Percentiles rank a stretch among this genome's conserved stretches.
phyloP scores from a whole-genome alignment of 2,113 vertebrate species.

The Oryctolagus cuniculus region mOryCun1.1 NC_091438.1:139798501-139799000 shows the following conservation, averaged over 20 bases:
- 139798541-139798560: constrained; percentile 7
- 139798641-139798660: background rate
- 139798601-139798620: background rate
- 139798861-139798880: constrained; percentile 16
- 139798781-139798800: constrained; percentile 5
- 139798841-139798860: constrained; percentile 44
- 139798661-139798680: background rate
- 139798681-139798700: constrained; percentile 16
- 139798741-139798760: constrained; percentile 34
- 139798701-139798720: background rate
- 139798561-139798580: background rate
- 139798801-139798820: constrained; percentile 15
- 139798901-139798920: background rate
- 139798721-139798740: background rate
- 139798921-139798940: background rate
- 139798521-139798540: background rate
- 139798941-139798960: background rate
- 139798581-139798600: background rate
- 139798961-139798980: background rate
- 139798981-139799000: background rate
- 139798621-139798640: constrained; percentile 62
- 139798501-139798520: background rate
- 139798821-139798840: background rate
- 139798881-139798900: background rate
- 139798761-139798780: constrained; percentile 63